These are phyloP conservation scores for Dolichomitus sp. DNA, from an alignment of 2,888 invertebrate species.

Conservation along the genomic window DNA sequence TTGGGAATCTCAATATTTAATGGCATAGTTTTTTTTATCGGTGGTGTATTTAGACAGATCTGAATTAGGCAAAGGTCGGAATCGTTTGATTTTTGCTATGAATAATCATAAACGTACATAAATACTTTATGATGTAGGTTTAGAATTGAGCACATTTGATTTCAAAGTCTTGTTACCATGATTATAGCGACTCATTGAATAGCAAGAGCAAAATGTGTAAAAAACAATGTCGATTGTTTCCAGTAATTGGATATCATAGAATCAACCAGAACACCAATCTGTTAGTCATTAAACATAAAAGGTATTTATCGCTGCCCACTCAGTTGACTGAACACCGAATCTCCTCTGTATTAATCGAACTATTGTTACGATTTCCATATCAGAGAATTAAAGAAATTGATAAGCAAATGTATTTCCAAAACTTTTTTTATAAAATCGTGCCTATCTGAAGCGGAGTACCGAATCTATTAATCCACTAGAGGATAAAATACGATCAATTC, in stretches of 20 bases:
- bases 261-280: not conserved
- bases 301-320: not conserved
- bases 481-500: not conserved
- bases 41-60: not conserved
- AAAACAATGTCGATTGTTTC: not conserved
- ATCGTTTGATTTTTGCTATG: not conserved
- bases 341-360: not conserved
- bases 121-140: not conserved
- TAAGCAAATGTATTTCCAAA: not conserved
- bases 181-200: not conserved
- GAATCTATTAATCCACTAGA: not conserved
- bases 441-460: not conserved
- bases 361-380: not conserved
- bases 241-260: not conserved
- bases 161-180: not conserved
- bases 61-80: not conserved
- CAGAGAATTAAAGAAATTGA: not conserved
- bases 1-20: not conserved
- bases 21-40: not conserved
- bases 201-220: not conserved
- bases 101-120: not conserved
- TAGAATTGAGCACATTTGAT: not conserved
- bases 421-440: not conserved
- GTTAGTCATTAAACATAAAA: not conserved
- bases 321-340: not conserved